Evolutionary conservation across 2,797 vertebrate species (phyloP).

Genomic region (Macropus fuliginosus): DNA sequence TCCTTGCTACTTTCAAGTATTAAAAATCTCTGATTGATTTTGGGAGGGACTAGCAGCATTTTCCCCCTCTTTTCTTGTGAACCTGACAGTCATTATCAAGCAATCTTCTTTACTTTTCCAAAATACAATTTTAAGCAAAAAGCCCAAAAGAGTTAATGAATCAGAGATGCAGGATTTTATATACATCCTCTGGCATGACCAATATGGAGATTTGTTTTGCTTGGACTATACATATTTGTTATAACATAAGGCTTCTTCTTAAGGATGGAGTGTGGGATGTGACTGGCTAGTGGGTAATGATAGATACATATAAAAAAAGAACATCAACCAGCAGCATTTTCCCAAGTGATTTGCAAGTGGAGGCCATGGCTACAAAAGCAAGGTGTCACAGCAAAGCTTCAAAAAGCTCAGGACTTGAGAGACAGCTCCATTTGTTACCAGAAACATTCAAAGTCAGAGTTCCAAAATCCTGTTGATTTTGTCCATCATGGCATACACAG

Average conservation of each 20-base stretch:
- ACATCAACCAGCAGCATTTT: neutral
- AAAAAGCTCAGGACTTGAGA: neutral
- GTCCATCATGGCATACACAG: neutral
- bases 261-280: neutral
- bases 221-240: neutral
- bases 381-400: neutral
- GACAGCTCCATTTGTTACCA: constrained; percentile 6
- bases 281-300: neutral
- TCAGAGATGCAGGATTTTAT: neutral
- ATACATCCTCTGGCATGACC: neutral
- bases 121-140: too few species aligned
- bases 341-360: constrained; percentile 9
- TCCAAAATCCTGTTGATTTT: constrained; percentile 14
- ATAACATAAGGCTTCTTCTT: neutral
- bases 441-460: constrained; percentile 16
- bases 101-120: too few species aligned
- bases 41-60: neutral
- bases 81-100: neutral
- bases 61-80: neutral
- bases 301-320: neutral
- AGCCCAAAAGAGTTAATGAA: neutral
- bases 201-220: neutral
- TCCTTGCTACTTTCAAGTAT: constrained; percentile 42
- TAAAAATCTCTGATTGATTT: constrained; percentile 27
- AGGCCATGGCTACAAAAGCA: neutral